phyloP scores from a whole-genome alignment of 1,140 invertebrate species.

The Micrasema minimum region DNA sequence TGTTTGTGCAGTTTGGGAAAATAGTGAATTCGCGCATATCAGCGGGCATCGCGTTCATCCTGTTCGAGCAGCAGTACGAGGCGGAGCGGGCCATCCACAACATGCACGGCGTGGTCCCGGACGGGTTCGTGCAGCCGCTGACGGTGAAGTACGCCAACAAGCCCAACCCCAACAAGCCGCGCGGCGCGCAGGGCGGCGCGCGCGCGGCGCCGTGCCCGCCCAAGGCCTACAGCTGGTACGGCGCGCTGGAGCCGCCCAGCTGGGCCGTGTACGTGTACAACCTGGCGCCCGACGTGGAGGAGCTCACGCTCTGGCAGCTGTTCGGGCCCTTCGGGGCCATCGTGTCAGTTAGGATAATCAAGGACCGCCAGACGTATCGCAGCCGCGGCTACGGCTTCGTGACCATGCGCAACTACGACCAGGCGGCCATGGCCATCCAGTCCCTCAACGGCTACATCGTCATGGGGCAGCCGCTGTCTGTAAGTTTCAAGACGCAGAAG shows the following conservation, averaged over 20 bases:
- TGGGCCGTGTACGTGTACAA: conserved; percentile 99
- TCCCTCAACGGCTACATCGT: conserved; percentile 97
- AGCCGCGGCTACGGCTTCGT: conserved; percentile 99
- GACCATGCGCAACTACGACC: conserved; percentile 99
- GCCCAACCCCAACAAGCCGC: conserved; percentile 62
- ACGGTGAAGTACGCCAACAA: conserved; percentile 69
- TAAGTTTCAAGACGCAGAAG: conserved; percentile 97
- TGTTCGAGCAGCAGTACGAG: conserved; percentile 66
- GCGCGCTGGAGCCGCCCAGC: conserved; percentile 72
- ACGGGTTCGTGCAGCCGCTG: conserved; percentile 65
- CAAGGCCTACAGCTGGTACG: conserved; percentile 57
- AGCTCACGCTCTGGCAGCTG: conserved; percentile 97
- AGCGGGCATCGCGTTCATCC: conserved; percentile 66
- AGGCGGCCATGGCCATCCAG: conserved; percentile 96
- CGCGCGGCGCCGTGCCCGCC: conserved; percentile 34
- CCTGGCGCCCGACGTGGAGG: conserved; percentile 97
- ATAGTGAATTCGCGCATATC: conserved; percentile 67
- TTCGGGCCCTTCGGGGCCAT: conserved; percentile 99
- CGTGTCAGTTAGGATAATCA: conserved; percentile 97
- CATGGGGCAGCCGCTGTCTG: conserved; percentile 96
- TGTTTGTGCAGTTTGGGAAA: conserved; percentile 67
- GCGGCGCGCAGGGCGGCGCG: conserved; percentile 2
- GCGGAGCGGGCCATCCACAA: conserved; percentile 65
- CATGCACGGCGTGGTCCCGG: conserved; percentile 63
- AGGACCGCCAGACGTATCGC: conserved; percentile 97